Conservation (phyloP, 1,140 invertebrate genomes). For the Rhyzopertha dominica region DNA sequence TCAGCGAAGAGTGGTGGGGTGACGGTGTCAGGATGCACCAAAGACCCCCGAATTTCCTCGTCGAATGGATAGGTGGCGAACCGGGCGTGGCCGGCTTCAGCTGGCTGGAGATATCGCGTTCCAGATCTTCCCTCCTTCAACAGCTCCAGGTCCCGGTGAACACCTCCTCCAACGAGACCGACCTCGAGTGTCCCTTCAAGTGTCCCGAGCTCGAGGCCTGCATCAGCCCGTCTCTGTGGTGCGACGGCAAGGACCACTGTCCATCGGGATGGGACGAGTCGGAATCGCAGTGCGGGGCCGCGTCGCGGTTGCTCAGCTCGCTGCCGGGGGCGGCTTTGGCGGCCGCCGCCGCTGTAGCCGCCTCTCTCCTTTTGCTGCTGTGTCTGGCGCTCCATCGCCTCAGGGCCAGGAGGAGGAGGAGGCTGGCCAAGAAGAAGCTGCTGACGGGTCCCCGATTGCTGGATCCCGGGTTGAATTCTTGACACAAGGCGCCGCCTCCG, state of each 20-base stretch:
- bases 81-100: slow-evolving; percentile 62
- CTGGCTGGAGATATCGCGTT: slow-evolving; percentile 68
- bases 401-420: slow-evolving; percentile 40
- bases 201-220: slow-evolving; percentile 87
- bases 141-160: slow-evolving; percentile 53
- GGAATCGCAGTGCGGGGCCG: slow-evolving; percentile 62
- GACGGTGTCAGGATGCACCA: slow-evolving; percentile 34
- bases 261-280: slow-evolving; percentile 80
- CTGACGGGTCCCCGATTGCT: slow-evolving; percentile 42
- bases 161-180: slow-evolving; percentile 53
- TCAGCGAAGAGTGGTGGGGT: slow-evolving; percentile 67
- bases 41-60: slow-evolving; percentile 57
- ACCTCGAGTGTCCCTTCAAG: slow-evolving; percentile 61
- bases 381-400: slow-evolving; percentile 45
- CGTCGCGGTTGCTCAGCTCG: slow-evolving; percentile 39
- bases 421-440: slow-evolving; percentile 53
- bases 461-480: slow-evolving; percentile 54
- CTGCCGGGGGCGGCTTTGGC: slow-evolving; percentile 52
- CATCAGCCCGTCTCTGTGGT: slow-evolving; percentile 79
- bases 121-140: slow-evolving; percentile 57
- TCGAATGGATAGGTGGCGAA: slow-evolving; percentile 68
- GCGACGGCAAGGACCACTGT: slow-evolving; percentile 78
- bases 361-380: slow-evolving; percentile 52
- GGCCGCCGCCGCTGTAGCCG: slow-evolving; percentile 52
- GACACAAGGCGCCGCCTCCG: slow-evolving; percentile 77